A percentile compares a stretch with the other conserved stretches of the same genome.
phyloP scores from a whole-genome alignment of 2,113 vertebrate genomes.

The Corythaixoides concolor region DNA sequence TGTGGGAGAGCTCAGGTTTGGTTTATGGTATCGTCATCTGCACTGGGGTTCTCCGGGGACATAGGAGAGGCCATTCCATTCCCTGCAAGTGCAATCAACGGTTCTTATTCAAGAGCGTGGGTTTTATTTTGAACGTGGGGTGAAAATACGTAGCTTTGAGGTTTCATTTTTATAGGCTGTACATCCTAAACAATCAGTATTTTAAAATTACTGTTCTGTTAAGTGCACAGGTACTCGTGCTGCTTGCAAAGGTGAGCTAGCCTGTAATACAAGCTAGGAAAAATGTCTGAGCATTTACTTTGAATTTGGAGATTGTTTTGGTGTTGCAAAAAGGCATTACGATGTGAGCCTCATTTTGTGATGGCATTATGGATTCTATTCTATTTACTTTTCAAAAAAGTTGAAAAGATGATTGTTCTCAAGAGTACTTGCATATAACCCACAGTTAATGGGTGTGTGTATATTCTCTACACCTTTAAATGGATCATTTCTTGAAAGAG shows the following conservation, averaged over 20 bases:
- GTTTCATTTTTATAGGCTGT: background rate
- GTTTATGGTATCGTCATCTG: background rate
- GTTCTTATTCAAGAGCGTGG: background rate
- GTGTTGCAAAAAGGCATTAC: background rate
- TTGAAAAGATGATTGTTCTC: background rate
- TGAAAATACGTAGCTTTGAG: background rate
- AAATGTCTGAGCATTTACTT: background rate
- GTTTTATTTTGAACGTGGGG: background rate
- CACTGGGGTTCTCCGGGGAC: background rate
- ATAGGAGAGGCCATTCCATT: background rate
- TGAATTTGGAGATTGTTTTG: background rate
- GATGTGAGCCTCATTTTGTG: background rate
- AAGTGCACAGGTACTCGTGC: background rate
- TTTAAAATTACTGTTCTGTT: accelerated
- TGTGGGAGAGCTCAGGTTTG: background rate
- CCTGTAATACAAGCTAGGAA: background rate
- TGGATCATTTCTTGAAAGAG: background rate
- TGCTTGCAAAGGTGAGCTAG: background rate
- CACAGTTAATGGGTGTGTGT: background rate
- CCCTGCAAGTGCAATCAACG: background rate
- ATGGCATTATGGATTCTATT: accelerated
- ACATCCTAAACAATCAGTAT: background rate
- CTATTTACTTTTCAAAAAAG: background rate
- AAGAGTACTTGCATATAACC: background rate
- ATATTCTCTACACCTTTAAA: background rate